Evolutionary conservation across 2,113 vertebrate species (phyloP), one percentile per base, ranked within the genome.

Genomic region (Pluvialis apricaria): DNA sequence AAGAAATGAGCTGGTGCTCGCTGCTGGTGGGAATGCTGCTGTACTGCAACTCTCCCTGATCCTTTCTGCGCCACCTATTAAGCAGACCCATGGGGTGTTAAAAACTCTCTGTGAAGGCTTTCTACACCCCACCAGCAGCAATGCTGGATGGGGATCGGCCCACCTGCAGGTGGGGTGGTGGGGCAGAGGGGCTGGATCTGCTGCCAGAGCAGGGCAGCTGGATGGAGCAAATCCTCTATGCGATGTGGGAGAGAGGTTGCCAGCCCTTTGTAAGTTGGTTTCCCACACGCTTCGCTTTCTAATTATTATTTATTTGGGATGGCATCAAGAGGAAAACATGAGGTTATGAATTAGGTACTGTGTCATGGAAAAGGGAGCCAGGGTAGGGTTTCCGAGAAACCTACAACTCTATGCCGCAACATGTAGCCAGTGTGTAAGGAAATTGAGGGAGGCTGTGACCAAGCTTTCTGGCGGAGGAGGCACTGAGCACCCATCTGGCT

Each of bases 371-470:
- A 68, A 83, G 60, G 22, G 40, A 88, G 58, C 45, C 62, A 24
- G 31, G 36, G 42, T 24, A 58, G 58, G 42, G 36, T 69, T 80
- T 61, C 85, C 65, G 51, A 66, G 82, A 70, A 77, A 90, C 45
- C 45, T 45, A 19, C 18, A 19, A 71, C 31, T 38, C 51, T 52
- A 11, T 0, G 0, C 51, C 0, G 0, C 25, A 38, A 14, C 0
- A 14, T 7, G 19, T 62, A 66, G 34, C 49, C 54, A 25, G 29
- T 6, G n/a, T 1, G 11, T 19, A 47, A 47, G 73, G 79, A 49
- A 88, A 72, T 11, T 1, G 8, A 91, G 72, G 29, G 69, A 92
- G 62, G 36, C 71, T 80, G 36, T 19, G 38, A 65, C 24, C 36
- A 44, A 87, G 57, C 26, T 61, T 57, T 52, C 29, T 70, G 40